These are phyloP conservation scores for Odontocerum albicorne DNA, from an alignment of 2,888 invertebrate species.

Conservation along the genomic window DNA sequence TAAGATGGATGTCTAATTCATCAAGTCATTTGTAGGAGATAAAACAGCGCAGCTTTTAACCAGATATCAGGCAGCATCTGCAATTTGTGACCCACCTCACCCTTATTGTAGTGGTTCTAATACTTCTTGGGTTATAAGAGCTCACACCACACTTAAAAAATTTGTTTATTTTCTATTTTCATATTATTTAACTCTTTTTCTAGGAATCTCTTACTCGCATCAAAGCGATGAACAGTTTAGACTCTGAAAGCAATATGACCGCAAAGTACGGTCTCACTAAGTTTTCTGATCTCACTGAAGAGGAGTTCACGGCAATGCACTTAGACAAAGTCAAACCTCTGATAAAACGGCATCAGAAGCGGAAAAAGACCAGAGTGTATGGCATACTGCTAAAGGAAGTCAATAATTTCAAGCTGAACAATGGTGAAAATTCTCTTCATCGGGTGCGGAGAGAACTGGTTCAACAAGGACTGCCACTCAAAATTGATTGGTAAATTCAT, in stretches of 20 bases:
- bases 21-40: too few species aligned
- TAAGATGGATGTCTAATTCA: too few species aligned
- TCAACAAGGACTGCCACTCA: constrained; percentile 45
- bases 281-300: constrained; percentile 63
- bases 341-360: constrained; percentile 35
- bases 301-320: constrained; percentile 54
- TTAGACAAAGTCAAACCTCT: constrained; percentile 43
- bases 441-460: constrained; percentile 18
- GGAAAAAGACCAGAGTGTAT: constrained; percentile 4
- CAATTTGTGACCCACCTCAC: too few species aligned
- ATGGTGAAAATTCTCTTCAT: constrained; percentile 8
- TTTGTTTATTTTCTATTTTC: constrained; percentile 5
- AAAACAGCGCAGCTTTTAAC: too few species aligned
- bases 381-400: neutral
- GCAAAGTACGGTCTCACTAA: constrained; percentile 63
- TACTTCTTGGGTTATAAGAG: too few species aligned
- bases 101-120: too few species aligned
- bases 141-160: too few species aligned
- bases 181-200: constrained; percentile 33
- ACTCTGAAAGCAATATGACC: constrained; percentile 46
- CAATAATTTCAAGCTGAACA: neutral
- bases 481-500: constrained; percentile 56
- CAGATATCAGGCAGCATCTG: too few species aligned
- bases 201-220: constrained; percentile 57
- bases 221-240: constrained; percentile 51